These are phyloP conservation scores for Xanthorhoe spadicearia DNA, from an alignment of 2,888 invertebrate genomes.

Conservation along the genomic window DNA sequence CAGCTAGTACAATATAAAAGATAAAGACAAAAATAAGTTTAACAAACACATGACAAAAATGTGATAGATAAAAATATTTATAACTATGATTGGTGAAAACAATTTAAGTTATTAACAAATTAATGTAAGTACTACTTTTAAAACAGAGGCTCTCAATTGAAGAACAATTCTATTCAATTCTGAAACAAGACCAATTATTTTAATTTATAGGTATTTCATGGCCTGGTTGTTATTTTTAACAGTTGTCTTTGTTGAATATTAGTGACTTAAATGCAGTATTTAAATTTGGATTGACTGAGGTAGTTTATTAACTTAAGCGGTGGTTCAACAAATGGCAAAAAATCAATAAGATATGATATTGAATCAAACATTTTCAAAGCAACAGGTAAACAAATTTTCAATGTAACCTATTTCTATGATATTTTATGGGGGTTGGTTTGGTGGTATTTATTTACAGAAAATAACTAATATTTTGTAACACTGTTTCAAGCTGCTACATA, in stretches of 20 bases:
- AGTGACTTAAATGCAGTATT: constrained; percentile 1
- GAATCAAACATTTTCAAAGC: not conserved
- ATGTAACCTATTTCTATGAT: not conserved
- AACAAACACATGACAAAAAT: constrained; percentile 8
- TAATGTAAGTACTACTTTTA: too few relatives aligned
- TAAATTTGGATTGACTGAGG: constrained; percentile 24
- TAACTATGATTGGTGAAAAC: too few relatives aligned
- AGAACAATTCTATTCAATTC: too few relatives aligned
- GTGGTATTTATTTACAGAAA: not conserved
- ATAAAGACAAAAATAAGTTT: too few relatives aligned
- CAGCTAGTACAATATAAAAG: too few relatives aligned
- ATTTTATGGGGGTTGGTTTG: not conserved
- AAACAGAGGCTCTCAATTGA: too few relatives aligned
- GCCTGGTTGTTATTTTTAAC: not conserved
- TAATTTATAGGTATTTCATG: not conserved
- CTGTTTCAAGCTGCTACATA: constrained; percentile 16
- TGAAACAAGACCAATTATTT: not conserved
- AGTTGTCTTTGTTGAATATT: not conserved
- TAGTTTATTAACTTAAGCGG: constrained; percentile 23
- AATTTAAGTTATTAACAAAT: too few relatives aligned
- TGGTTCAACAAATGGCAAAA: constrained; percentile 15
- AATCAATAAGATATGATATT: not conserved
- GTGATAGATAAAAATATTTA: not conserved
- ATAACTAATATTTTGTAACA: too few relatives aligned
- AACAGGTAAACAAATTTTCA: not conserved